Percentiles rank a stretch among this genome's conserved stretches.
These are phyloP conservation scores for Merluccius polli DNA, from an alignment of 2,797 vertebrate genomes.

Conservation along the genomic window DNA sequence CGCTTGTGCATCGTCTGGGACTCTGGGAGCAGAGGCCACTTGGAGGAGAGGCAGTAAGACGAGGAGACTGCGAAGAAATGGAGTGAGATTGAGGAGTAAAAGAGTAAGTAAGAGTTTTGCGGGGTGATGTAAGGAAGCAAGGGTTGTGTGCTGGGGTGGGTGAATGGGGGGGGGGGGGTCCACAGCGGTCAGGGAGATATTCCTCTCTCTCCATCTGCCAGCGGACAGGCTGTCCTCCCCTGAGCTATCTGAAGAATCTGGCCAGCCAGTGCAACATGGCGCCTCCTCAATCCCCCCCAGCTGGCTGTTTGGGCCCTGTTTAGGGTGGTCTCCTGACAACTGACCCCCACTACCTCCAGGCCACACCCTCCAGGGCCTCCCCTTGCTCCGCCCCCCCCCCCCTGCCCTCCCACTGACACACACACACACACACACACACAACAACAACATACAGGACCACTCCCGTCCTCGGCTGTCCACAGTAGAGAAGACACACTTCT, in stretches of 20 bases:
- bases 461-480: constrained; percentile 36
- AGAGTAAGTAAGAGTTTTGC: constrained; percentile 37
- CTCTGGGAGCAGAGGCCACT: constrained; percentile 16
- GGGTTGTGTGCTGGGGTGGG: neutral
- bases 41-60: constrained; percentile 31
- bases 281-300: constrained; percentile 70
- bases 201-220: constrained; percentile 61
- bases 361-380: constrained; percentile 9
- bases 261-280: constrained; percentile 65
- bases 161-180: constrained; percentile 17
- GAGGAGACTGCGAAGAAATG: constrained; percentile 32
- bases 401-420: constrained; percentile 14
- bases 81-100: constrained; percentile 24
- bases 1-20: constrained; percentile 20
- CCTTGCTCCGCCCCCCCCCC: neutral
- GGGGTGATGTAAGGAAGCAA: constrained; percentile 39
- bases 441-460: neutral
- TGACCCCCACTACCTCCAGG: constrained; percentile 51
- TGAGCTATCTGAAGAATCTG: constrained; percentile 78
- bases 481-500: constrained; percentile 28
- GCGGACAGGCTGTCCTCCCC: constrained; percentile 57
- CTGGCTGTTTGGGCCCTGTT: constrained; percentile 74
- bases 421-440: constrained; percentile 17
- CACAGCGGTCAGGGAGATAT: constrained; percentile 44
- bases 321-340: constrained; percentile 75